Evolutionary conservation across 2,888 invertebrate species (phyloP).

Genomic region (Lasioglossum morio): DNA sequence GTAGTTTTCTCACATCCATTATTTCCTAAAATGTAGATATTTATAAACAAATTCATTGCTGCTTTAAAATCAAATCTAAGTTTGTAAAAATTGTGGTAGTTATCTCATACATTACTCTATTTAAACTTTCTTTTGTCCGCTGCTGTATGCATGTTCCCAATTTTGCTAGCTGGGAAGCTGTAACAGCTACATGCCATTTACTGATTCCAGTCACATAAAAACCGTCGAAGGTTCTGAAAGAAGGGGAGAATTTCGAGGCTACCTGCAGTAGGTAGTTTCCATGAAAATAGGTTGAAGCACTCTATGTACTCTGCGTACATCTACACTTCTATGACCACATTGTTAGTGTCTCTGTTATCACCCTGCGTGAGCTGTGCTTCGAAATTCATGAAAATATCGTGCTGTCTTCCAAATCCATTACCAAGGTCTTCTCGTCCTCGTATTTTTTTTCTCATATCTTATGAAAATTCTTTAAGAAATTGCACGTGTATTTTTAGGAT

Average conservation of each 20-base stretch:
- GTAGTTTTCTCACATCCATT: not conserved
- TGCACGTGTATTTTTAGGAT: not conserved
- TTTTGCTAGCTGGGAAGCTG: not conserved
- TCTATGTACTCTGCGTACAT: not conserved
- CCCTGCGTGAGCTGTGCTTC: conserved; percentile 13
- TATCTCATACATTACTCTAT: not conserved
- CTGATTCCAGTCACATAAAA: not conserved
- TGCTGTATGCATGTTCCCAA: not conserved
- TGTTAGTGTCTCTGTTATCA: conserved; percentile 27
- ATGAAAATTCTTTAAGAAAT: not conserved
- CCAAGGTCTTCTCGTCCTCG: not conserved
- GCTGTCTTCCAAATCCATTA: conserved; percentile 32
- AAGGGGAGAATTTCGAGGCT: conserved; percentile 3
- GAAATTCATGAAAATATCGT: conserved; percentile 30
- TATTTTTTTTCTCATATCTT: conserved; percentile 17
- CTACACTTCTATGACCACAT: not conserved
- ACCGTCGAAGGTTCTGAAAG: not conserved
- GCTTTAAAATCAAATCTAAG: not conserved
- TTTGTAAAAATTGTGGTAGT: not conserved
- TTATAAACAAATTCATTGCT: not conserved
- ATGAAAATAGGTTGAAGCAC: conserved; percentile 6
- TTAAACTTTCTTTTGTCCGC: not conserved
- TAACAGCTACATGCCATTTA: not conserved
- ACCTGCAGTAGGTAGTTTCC: not conserved
- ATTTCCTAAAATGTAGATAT: not conserved